Evolutionary conservation across 2,797 vertebrate species (phyloP), one percentile per base, ranked within the genome.

Genomic region (Dendrocincla tyrannina): DNA sequence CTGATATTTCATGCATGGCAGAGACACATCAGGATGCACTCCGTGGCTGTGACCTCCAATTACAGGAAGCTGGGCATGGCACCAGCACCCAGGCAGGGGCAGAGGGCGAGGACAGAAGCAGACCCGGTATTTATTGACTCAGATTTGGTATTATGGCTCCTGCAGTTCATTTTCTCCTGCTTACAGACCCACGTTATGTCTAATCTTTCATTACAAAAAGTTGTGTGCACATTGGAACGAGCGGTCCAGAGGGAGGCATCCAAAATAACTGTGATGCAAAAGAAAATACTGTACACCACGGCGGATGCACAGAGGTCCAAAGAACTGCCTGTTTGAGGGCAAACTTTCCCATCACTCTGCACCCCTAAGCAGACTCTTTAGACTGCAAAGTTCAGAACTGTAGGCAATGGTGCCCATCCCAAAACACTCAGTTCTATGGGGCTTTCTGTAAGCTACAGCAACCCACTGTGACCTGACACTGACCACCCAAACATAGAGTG

Each of bases 391-490:
- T 14, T 42, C 12, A 66, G 30, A 82, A 58, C 7, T n/a, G 20
- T 1, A 44, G 22, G 27, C 37, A 62, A 42, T 0, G 1, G 56
- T 4, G 22, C 18, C 33, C 30, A 49, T 9, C 37, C 49, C 14
- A 28, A 68, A 53, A 37, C 32, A 72, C 15, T 39, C 47, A 39
- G 84, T 75, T 92, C 73, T 44, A 76, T 9, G 7, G 72, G 47
- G 35, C 25, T 49, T 37, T 39, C 18, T 28, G 25, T 15, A 35
- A 83, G 52, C 19, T 39, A 32, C 46, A 63, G 67, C 52, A 41
- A 25, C 47, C 7, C 22, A 6, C 1, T 67, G 55, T 4, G 14
- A 50, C n/a, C 62, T 19, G 52, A 28, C 50, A 44, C 0, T 22
- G 17, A 35, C 32, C 46, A 49, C 25, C 25, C 33, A n/a, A 70